These are phyloP conservation scores for Abrostola tripartita DNA, from an alignment of 2,888 invertebrate genomes.

Conservation along the genomic window DNA sequence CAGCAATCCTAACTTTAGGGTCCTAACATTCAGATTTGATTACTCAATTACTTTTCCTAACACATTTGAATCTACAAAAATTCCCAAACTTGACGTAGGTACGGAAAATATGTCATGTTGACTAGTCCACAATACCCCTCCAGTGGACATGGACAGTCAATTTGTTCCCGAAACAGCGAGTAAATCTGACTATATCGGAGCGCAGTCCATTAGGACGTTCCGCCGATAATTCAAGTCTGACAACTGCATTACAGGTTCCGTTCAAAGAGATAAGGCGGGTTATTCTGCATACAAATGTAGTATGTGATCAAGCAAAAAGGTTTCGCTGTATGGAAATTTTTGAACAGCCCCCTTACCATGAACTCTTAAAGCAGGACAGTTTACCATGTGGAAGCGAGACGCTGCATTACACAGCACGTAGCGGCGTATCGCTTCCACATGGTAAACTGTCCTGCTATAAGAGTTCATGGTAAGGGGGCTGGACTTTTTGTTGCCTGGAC, in stretches of 20 bases:
- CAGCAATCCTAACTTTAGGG: no score
- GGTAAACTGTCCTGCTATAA: no score
- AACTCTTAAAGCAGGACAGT: no score
- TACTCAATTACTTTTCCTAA: neutral
- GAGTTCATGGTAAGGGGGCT: no score
- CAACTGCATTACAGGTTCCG: slow-evolving; percentile 51
- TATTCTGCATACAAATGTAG: slow-evolving; percentile 47
- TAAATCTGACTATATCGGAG: slow-evolving; percentile 40
- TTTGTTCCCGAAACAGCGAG: slow-evolving; percentile 20
- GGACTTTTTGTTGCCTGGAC: slow-evolving; percentile 27
- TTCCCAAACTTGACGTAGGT: neutral
- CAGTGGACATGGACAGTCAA: slow-evolving; percentile 24
- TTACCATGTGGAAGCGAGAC: no score
- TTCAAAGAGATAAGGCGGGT: slow-evolving; percentile 35
- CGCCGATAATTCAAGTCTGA: slow-evolving; percentile 49
- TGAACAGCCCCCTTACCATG: no score
- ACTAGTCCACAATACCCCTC: neutral
- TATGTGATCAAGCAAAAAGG: slow-evolving; percentile 46
- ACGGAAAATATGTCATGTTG: neutral
- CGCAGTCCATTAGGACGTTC: slow-evolving; percentile 43
- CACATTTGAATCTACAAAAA: neutral
- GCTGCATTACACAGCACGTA: no score
- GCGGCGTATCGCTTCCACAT: no score
- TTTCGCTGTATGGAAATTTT: slow-evolving; percentile 42
- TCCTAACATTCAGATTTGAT: no score